These are phyloP conservation scores for Acleris holmiana DNA, from an alignment of 2,888 invertebrate genomes.

Conservation along the genomic window DNA sequence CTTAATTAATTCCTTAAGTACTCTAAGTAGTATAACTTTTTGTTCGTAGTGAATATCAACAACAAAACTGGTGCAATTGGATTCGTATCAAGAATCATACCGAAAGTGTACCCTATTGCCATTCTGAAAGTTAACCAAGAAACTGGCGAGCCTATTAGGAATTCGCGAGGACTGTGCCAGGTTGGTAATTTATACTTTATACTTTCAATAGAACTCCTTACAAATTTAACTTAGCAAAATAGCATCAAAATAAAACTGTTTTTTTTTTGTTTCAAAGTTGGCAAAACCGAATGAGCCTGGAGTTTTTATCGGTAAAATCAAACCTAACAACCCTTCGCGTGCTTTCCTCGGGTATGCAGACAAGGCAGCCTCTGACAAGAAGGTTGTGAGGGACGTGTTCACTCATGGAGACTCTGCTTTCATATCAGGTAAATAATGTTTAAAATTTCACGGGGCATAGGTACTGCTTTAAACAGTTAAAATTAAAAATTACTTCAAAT, in stretches of 20 bases:
- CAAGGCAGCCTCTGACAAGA: constrained; percentile 95
- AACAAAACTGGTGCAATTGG: constrained; percentile 98
- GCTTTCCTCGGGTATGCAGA: constrained; percentile 99
- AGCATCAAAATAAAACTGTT: background rate
- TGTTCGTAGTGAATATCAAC: constrained; percentile 93
- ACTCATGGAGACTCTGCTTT: constrained; percentile 97
- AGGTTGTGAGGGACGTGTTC: constrained; percentile 95
- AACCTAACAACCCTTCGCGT: constrained; percentile 94
- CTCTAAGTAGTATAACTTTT: constrained; percentile 18
- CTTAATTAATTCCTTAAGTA: too few species aligned
- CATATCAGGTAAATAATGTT: constrained; percentile 88
- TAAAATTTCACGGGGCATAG: too few species aligned
- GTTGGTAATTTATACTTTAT: background rate
- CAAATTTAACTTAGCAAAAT: background rate
- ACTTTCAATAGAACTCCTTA: background rate
- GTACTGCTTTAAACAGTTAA: too few species aligned
- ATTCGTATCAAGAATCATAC: constrained; percentile 95
- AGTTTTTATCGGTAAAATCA: constrained; percentile 98
- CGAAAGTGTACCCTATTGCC: constrained; percentile 96
- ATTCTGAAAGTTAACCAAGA: constrained; percentile 95
- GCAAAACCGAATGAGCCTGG: constrained; percentile 94
- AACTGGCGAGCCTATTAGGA: constrained; percentile 96
- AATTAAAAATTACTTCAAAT: too few species aligned
- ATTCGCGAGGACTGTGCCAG: constrained; percentile 93
- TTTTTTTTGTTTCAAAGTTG: constrained; percentile 57